Conservation (phyloP, 2,113 vertebrate genomes). For the Clarias gariepinus region DNA sequence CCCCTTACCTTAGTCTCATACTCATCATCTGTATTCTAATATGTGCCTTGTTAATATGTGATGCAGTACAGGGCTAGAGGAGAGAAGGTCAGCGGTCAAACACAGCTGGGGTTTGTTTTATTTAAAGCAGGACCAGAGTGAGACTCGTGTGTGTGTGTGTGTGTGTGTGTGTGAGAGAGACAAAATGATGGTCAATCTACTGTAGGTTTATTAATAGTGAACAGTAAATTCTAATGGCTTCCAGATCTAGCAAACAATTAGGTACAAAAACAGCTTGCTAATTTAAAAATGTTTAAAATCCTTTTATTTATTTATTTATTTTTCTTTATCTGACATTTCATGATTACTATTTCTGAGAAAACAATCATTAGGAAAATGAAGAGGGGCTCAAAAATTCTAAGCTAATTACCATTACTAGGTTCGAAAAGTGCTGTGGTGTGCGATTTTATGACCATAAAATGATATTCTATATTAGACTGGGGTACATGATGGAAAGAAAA, state of each 20-base stretch:
- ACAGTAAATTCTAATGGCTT: background rate
- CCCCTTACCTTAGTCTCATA: background rate
- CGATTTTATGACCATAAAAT: too few relatives aligned
- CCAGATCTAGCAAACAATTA: background rate
- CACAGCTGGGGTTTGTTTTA: background rate
- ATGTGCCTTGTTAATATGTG: background rate
- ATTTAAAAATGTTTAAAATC: too few relatives aligned
- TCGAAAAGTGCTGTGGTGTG: too few relatives aligned
- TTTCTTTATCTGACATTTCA: background rate
- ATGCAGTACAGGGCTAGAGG: background rate
- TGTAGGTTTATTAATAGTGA: too few relatives aligned
- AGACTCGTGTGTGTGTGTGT: background rate
- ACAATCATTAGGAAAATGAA: background rate
- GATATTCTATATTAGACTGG: too few relatives aligned
- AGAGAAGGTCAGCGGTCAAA: conserved; percentile 1
- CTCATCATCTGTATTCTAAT: conserved; percentile 4
- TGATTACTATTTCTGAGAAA: background rate
- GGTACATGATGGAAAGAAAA: too few relatives aligned
- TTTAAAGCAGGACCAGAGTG: background rate
- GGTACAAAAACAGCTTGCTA: background rate
- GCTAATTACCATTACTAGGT: too few relatives aligned
- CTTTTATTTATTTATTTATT: too few relatives aligned
- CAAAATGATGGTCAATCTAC: too few relatives aligned
- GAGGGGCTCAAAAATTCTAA: too few relatives aligned
- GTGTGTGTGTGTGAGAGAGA: background rate